Conservation (phyloP, 2,113 vertebrate genomes). For the Pogonocichla stellata region DNA sequence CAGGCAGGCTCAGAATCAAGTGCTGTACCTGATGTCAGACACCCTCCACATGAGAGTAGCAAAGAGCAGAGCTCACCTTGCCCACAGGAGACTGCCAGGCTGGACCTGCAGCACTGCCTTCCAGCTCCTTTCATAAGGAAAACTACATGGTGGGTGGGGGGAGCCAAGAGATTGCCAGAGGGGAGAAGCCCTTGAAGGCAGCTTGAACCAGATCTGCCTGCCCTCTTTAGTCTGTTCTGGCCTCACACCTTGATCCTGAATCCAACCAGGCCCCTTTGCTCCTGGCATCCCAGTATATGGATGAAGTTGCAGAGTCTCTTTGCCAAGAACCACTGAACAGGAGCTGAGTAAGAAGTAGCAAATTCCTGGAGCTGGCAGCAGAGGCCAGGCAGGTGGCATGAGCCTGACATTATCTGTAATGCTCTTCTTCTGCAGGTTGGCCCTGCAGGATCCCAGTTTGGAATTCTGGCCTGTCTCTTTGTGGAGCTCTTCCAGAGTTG, state of each 20-base stretch:
- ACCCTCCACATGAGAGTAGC: accelerated
- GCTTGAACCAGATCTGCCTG: neutral
- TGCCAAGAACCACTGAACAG: neutral
- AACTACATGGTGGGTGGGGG: neutral
- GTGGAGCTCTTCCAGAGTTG: conserved; percentile 99
- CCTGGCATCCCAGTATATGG: neutral
- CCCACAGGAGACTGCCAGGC: neutral
- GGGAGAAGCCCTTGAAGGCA: too few relatives aligned
- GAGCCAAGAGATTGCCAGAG: neutral
- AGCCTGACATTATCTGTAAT: neutral
- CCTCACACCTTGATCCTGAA: neutral
- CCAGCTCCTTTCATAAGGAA: neutral
- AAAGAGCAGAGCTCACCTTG: neutral
- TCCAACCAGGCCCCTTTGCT: neutral
- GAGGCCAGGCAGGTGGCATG: neutral
- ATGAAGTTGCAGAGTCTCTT: neutral
- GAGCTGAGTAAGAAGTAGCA: neutral
- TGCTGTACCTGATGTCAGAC: neutral
- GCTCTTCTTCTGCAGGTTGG: conserved; percentile 83
- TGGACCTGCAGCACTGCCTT: neutral
- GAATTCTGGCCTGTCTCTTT: conserved; percentile 96
- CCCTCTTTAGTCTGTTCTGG: neutral
- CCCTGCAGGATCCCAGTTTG: conserved; percentile 96
- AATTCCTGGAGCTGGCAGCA: neutral
- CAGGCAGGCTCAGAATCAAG: neutral